phyloP scores from a whole-genome alignment of 2,113 vertebrate genomes.

The Mastomys natalensis region DNA sequence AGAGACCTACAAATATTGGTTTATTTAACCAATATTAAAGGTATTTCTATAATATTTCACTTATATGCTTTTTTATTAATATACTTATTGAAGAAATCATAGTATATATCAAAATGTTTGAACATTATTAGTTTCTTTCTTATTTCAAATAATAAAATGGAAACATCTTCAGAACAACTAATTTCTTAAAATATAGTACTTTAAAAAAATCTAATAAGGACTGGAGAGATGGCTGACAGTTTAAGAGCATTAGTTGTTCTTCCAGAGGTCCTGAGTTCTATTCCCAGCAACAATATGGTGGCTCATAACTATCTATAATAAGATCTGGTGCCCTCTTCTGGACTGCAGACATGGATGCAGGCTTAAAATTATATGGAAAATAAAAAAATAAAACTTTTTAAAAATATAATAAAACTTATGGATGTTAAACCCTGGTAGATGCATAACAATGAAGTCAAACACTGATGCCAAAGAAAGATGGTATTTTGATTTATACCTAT shows the following conservation, averaged over 20 bases:
- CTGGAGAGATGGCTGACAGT: too few species aligned
- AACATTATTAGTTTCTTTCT: neutral
- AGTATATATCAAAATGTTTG: neutral
- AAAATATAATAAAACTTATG: neutral
- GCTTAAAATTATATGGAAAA: too few species aligned
- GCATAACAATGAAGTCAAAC: neutral
- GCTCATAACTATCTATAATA: too few species aligned
- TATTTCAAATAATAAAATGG: neutral
- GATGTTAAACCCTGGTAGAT: neutral
- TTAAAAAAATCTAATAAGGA: neutral
- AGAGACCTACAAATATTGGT: neutral
- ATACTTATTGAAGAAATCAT: neutral
- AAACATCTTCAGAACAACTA: neutral
- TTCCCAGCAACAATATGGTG: too few species aligned
- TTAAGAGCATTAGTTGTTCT: too few species aligned
- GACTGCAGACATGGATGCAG: too few species aligned
- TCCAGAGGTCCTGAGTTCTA: too few species aligned
- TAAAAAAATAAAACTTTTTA: too few species aligned
- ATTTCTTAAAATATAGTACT: neutral
- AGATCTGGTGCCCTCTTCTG: too few species aligned
- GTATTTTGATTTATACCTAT: neutral
- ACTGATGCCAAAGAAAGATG: neutral
- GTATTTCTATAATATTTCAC: neutral
- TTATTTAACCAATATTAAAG: conserved; percentile 16
- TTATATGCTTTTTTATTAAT: neutral